Conservation (phyloP, 2,113 vertebrate species). For the Leptodactylus fuscus region DNA sequence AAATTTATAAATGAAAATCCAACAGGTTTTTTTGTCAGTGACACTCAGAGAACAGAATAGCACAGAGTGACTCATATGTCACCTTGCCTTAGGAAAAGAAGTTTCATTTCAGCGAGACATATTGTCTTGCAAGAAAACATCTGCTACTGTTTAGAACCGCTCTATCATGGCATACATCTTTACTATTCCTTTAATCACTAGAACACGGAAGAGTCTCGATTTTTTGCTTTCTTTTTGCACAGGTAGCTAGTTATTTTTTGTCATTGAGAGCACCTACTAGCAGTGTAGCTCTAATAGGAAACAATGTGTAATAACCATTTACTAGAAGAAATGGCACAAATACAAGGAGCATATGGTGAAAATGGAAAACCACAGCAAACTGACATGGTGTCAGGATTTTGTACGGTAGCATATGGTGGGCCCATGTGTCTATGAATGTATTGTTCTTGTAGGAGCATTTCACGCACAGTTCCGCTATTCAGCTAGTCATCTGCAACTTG, state of each 20-base stretch:
- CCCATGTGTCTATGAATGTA: constrained; percentile 56
- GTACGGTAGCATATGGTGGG: constrained; percentile 45
- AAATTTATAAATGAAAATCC: neutral
- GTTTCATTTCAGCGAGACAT: constrained; percentile 23
- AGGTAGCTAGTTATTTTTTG: constrained; percentile 7
- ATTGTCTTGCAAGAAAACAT: constrained; percentile 13
- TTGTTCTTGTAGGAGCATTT: constrained; percentile 52
- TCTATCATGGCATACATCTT: constrained; percentile 6
- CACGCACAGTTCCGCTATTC: constrained; percentile 18
- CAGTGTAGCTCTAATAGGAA: neutral
- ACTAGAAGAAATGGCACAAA: constrained; percentile 38
- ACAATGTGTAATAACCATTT: constrained; percentile 18
- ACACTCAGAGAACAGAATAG: neutral
- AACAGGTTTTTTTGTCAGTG: constrained; percentile 10
- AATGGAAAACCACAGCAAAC: constrained; percentile 49
- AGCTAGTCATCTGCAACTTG: constrained; percentile 41
- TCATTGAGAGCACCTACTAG: neutral
- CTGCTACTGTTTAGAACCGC: constrained; percentile 17
- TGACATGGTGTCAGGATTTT: constrained; percentile 57
- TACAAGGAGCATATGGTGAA: constrained; percentile 54
- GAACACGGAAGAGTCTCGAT: constrained; percentile 6
- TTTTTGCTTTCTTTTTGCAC: neutral
- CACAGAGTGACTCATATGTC: neutral
- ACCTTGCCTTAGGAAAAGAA: constrained; percentile 44
- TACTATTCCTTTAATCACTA: neutral